A percentile compares a stretch with the other conserved stretches of the same genome.
Evolutionary conservation across 2,888 invertebrate genomes (phyloP).

Genomic region (Leucophenga montana): DNA sequence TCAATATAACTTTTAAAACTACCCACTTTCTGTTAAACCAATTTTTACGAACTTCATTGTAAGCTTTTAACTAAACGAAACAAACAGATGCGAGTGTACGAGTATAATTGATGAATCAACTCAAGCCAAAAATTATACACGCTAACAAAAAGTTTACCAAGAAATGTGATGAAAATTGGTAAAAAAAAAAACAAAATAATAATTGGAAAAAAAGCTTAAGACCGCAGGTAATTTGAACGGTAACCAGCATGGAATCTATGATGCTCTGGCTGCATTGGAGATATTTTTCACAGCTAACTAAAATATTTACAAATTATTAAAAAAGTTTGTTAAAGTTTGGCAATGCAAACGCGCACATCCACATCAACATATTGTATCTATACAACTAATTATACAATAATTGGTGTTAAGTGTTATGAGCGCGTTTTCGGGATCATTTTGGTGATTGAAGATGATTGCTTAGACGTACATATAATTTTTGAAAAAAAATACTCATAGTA

Average conservation of each 20-base stretch:
- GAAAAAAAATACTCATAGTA: too few species aligned
- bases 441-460: neutral
- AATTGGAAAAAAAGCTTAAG: neutral
- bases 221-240: neutral
- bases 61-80: neutral
- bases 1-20: neutral
- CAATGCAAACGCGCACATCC: neutral
- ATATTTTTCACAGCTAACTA: neutral
- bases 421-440: neutral
- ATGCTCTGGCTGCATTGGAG: neutral
- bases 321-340: neutral
- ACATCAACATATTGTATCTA: too few species aligned
- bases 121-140: neutral
- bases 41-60: neutral
- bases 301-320: conserved; percentile 2
- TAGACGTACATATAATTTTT: too few species aligned
- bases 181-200: neutral
- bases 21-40: neutral
- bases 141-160: neutral
- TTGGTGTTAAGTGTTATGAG: conserved; percentile 1
- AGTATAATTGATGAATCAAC: conserved; percentile 1
- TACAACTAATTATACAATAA: neutral
- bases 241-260: neutral
- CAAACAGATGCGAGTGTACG: neutral
- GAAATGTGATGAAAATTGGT: neutral